phyloP scores from a whole-genome alignment of 2,888 invertebrate species.

The Agrotis segetum region DNA sequence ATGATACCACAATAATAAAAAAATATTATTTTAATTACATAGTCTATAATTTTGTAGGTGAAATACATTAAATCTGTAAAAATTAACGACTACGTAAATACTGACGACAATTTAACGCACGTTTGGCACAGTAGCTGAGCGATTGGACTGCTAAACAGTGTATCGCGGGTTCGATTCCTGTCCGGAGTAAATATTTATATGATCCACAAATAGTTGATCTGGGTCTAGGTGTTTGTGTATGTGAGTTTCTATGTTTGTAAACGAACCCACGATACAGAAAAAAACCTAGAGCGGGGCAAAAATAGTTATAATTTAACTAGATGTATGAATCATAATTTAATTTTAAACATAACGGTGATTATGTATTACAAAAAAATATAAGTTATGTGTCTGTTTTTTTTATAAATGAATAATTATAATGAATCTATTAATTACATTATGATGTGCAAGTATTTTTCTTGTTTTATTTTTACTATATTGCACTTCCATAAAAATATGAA shows the following conservation, averaged over 20 bases:
- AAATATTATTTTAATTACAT: conserved; percentile 27
- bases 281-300: too few species aligned
- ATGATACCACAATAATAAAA: too few species aligned
- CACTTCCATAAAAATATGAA: too few species aligned
- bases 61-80: neutral
- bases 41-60: neutral
- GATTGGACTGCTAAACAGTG: too few species aligned
- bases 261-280: too few species aligned
- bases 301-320: neutral
- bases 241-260: too few species aligned
- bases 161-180: too few species aligned
- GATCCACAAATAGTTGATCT: neutral
- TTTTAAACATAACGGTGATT: conserved; percentile 2
- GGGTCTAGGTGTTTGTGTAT: too few species aligned
- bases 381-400: conserved; percentile 1
- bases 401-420: too few species aligned
- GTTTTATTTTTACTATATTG: conserved; percentile 1
- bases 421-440: conserved; percentile 10
- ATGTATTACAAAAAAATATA: neutral
- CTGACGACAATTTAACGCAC: neutral
- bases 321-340: neutral
- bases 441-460: neutral
- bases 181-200: neutral
- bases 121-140: too few species aligned
- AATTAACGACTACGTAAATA: neutral